Evolutionary conservation across 2,888 invertebrate genomes (phyloP).

Genomic region (Acrobasis consociella): DNA sequence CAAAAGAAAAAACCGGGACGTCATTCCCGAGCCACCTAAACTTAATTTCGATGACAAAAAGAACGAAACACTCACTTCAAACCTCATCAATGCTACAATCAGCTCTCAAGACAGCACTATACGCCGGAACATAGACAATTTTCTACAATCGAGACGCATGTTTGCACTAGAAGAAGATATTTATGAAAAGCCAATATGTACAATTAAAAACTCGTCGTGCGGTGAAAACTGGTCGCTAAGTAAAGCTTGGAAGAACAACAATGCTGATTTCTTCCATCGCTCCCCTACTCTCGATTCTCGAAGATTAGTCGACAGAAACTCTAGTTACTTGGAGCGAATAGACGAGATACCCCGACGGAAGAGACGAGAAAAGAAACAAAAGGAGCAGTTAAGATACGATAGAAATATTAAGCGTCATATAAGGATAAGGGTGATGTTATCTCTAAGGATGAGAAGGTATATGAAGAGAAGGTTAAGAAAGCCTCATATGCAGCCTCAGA

Average conservation of each 20-base stretch:
- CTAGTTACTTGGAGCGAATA: constrained; percentile 59
- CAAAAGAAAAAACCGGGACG: constrained; percentile 61
- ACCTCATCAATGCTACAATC: constrained; percentile 66
- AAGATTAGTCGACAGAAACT: constrained; percentile 50
- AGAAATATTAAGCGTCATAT: constrained; percentile 85
- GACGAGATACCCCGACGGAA: constrained; percentile 67
- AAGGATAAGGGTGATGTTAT: constrained; percentile 86
- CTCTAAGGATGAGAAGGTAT: constrained; percentile 83
- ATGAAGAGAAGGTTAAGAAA: constrained; percentile 67
- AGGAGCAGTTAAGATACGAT: constrained; percentile 79
- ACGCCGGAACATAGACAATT: constrained; percentile 69
- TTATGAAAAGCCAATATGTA: constrained; percentile 71
- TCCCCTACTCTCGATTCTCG: constrained; percentile 56
- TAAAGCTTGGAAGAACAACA: constrained; percentile 73
- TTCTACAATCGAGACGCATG: constrained; percentile 66
- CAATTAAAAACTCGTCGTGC: constrained; percentile 60
- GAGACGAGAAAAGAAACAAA: constrained; percentile 61
- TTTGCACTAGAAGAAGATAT: constrained; percentile 71
- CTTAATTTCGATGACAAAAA: constrained; percentile 54
- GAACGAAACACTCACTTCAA: constrained; percentile 64
- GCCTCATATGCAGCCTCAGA: constrained; percentile 47
- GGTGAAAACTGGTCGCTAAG: constrained; percentile 81
- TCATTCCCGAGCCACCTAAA: constrained; percentile 57
- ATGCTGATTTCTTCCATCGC: constrained; percentile 61
- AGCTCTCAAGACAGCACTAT: constrained; percentile 71